These are phyloP conservation scores for Cryptoblepharus egeriae DNA, from an alignment of 2,797 vertebrate genomes.

Conservation along the genomic window DNA sequence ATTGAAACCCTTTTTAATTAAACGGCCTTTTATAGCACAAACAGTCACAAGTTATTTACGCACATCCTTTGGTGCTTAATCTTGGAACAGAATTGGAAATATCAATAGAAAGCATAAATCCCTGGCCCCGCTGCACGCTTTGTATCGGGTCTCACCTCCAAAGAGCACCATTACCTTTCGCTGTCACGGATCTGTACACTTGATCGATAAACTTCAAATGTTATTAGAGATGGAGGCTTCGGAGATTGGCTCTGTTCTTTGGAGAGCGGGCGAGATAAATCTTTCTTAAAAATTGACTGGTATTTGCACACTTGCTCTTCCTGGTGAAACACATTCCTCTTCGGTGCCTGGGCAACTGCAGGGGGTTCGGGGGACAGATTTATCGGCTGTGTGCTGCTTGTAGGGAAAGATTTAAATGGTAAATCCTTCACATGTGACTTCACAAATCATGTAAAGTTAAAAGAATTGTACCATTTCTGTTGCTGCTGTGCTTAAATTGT, in stretches of 20 bases:
- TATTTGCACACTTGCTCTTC: conserved; percentile 84
- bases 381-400: conserved; percentile 87
- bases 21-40: conserved; percentile 55
- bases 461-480: conserved; percentile 91
- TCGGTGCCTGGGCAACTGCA: conserved; percentile 73
- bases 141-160: conserved; percentile 80
- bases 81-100: conserved; percentile 85
- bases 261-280: conserved; percentile 87
- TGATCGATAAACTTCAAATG: conserved; percentile 95
- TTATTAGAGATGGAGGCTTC: conserved; percentile 90
- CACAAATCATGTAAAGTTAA: conserved; percentile 91
- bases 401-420: conserved; percentile 92
- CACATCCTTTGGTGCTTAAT: conserved; percentile 72
- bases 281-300: conserved; percentile 88
- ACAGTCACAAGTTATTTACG: conserved; percentile 74
- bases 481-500: conserved; percentile 88
- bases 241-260: conserved; percentile 86
- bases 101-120: conserved; percentile 87
- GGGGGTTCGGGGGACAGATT: conserved; percentile 79
- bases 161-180: conserved; percentile 87
- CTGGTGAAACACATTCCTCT: conserved; percentile 84
- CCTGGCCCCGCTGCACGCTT: conserved; percentile 82
- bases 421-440: conserved; percentile 92
- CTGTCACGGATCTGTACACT: conserved; percentile 88
- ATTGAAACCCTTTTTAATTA: conserved; percentile 75